Evolutionary conservation across 2,797 vertebrate species (phyloP), one percentile per base, ranked within the genome.

Genomic region (Sternarchorhynchus goeldii): DNA sequence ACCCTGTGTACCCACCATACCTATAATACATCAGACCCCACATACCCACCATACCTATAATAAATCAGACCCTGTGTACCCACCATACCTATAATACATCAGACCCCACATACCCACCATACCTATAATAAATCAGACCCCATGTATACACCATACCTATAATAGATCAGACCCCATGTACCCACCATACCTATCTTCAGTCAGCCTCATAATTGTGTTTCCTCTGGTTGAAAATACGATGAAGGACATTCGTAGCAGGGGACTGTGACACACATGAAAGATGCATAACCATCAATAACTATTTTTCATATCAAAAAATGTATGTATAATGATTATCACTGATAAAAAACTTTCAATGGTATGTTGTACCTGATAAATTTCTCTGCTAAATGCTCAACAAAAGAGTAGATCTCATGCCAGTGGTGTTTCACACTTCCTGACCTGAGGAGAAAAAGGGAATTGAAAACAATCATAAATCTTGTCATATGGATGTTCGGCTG

Each of bases 401-500:
- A 95, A 64, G 91, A 87, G 82, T 95, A 95, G 85, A 99, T 94
- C 88, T 97, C 91, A 5, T 88, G 90, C 96, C 97, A 98, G 87
- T 98, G 96, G 85, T 95, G 85, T 79, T 93, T 94, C 83, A 98
- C 95, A 73, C 95, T 97, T 90, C 95, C 95, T 64, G 96, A 98
- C 86, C 97, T 98, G 82, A 69, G 60, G 80, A 76, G 18, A 82
- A 41, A 80, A 63, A 82, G 60, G 34, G 7, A 3, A 17, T 14
- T 12, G 10, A 50, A 10, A 50, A 12, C 45, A 34, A 32, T n/a
- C 12, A 45, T 65, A 17, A n/a, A 65, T 36, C 7, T 66, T 20
- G 3, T 50, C 45, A 50, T 1, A 14, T 14, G 10, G 45, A 50
- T 50, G 45, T 3, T 50, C 34, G 34, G 25, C 21, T 60, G 18